Percentiles rank a stretch among this genome's conserved stretches.
Evolutionary conservation across 2,888 invertebrate genomes (phyloP).

Genomic region (Rotaria socialis): DNA sequence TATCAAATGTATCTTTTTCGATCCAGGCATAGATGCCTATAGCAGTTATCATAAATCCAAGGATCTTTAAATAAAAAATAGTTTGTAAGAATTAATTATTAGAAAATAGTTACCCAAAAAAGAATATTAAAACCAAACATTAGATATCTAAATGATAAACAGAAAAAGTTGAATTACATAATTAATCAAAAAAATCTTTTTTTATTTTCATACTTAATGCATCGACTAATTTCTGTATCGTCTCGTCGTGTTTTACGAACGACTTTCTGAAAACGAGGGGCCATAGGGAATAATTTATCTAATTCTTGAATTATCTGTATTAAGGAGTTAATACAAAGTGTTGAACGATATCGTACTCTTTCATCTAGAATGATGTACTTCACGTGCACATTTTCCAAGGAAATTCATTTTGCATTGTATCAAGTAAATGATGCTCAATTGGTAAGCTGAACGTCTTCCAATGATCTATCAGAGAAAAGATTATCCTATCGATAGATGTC

Average conservation of each 20-base stretch:
- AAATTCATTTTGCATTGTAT: not conserved
- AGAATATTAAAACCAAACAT: conserved; percentile 44
- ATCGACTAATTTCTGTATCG: conserved; percentile 43
- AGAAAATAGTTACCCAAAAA: conserved; percentile 42
- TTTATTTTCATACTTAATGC: conserved; percentile 16
- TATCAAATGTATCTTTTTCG: conserved; percentile 91
- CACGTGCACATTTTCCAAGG: not conserved
- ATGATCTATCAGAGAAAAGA: not conserved
- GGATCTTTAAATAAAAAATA: conserved; percentile 62
- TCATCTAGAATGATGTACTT: not conserved
- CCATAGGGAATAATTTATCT: not conserved
- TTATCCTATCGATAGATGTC: no score
- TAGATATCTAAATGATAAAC: conserved; percentile 32
- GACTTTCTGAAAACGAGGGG: not conserved
- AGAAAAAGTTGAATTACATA: not conserved
- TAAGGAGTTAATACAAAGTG: not conserved
- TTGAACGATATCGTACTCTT: not conserved
- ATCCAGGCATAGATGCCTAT: conserved; percentile 96
- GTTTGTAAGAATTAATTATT: no score
- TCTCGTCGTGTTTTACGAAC: conserved; percentile 27
- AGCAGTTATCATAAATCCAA: conserved; percentile 79
- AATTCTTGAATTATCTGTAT: not conserved
- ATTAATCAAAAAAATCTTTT: not conserved
- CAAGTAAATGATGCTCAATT: not conserved
- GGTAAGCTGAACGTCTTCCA: not conserved